These are phyloP conservation scores for Cephus cinctus DNA, from an alignment of 1,140 invertebrate genomes.

Conservation along the genomic window DNA sequence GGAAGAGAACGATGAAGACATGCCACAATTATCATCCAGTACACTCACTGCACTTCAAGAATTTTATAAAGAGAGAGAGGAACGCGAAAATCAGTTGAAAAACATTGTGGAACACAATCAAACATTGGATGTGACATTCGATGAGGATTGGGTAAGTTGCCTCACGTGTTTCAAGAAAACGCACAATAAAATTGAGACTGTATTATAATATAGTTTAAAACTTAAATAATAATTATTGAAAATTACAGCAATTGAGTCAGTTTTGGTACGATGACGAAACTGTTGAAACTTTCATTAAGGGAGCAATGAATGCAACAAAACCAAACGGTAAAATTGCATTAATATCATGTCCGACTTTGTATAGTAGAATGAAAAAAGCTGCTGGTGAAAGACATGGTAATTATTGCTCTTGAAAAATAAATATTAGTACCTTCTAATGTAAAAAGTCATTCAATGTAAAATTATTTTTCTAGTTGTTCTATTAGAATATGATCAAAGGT, in stretches of 20 bases:
- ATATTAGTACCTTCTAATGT: constrained; percentile 8
- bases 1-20: constrained; percentile 62
- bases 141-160: constrained; percentile 80
- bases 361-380: constrained; percentile 64
- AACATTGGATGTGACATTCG: constrained; percentile 60
- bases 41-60: constrained; percentile 78
- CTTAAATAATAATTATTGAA: constrained; percentile 11
- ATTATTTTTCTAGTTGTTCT: constrained; percentile 68
- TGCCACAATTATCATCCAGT: constrained; percentile 66
- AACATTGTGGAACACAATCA: constrained; percentile 48
- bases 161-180: constrained; percentile 20
- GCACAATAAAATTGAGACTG: background rate
- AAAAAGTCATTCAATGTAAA: constrained; percentile 14
- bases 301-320: constrained; percentile 59
- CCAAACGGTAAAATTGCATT: constrained; percentile 72
- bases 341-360: constrained; percentile 88
- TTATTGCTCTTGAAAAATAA: constrained; percentile 14
- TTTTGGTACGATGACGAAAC: constrained; percentile 93
- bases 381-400: constrained; percentile 49
- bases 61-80: constrained; percentile 75
- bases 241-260: constrained; percentile 88
- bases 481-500: constrained; percentile 81
- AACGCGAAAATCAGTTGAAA: constrained; percentile 56
- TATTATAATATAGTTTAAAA: background rate
- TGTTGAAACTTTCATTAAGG: constrained; percentile 65